Conservation (phyloP, 2,797 vertebrate species). For the Sebastes taczanowskii region DNA sequence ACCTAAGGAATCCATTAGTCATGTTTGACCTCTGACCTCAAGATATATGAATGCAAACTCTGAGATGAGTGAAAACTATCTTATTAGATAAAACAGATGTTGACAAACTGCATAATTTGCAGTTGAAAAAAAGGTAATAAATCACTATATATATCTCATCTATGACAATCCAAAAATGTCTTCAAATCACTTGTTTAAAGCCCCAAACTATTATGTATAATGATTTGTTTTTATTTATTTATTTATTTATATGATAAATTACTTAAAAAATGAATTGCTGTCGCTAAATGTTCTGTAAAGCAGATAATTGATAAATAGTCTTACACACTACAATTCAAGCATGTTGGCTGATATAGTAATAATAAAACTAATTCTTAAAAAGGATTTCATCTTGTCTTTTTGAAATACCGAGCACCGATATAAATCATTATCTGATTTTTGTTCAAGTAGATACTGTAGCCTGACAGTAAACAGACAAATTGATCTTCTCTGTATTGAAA, state of each 20-base stretch:
- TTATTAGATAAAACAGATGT: no score
- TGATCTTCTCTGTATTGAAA: background rate
- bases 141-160: no score
- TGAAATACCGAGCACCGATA: background rate
- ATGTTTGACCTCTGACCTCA: no score
- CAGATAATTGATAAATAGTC: background rate
- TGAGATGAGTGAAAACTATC: no score
- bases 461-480: background rate
- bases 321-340: background rate
- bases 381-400: background rate
- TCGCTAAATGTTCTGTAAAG: background rate
- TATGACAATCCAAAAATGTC: no score
- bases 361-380: background rate
- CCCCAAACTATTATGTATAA: background rate
- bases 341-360: background rate
- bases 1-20: no score
- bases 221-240: no score
- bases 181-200: background rate
- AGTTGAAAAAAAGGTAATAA: no score
- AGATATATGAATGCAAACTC: no score
- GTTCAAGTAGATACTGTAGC: background rate
- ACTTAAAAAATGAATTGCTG: background rate
- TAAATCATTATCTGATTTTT: background rate
- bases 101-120: no score
- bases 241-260: background rate